These are phyloP conservation scores for Drosophila trichaetosa DNA, from an alignment of 2,888 invertebrate genomes.

Conservation along the genomic window DNA sequence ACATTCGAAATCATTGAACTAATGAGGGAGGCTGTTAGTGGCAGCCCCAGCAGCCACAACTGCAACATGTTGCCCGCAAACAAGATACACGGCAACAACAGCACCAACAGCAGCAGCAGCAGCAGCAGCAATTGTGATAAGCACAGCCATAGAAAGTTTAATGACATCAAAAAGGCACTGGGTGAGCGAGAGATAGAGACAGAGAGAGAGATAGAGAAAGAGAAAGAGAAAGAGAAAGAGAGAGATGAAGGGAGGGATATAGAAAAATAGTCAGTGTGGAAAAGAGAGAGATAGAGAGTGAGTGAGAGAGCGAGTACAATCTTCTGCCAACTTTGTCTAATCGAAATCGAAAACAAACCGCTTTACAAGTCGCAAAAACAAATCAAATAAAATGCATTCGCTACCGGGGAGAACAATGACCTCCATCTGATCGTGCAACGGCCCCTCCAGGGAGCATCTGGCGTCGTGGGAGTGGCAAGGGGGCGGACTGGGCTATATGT, in stretches of 20 bases:
- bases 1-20: conserved; percentile 69
- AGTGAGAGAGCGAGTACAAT: conserved; percentile 1
- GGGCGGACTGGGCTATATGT: conserved; percentile 22
- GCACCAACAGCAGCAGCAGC: conserved; percentile 25
- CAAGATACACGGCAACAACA: conserved; percentile 29
- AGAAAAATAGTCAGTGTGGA: background rate
- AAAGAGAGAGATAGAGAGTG: background rate
- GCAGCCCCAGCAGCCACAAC: conserved; percentile 29
- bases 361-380: conserved; percentile 42
- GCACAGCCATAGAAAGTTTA: conserved; percentile 65
- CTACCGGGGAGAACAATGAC: conserved; percentile 52
- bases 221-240: background rate
- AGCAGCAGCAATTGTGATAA: conserved; percentile 60
- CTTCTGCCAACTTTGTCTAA: conserved; percentile 61
- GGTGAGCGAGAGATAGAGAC: conserved; percentile 1
- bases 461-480: conserved; percentile 20
- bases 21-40: conserved; percentile 62
- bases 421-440: conserved; percentile 59
- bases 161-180: conserved; percentile 54
- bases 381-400: conserved; percentile 14
- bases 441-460: conserved; percentile 14
- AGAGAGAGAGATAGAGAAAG: background rate
- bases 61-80: conserved; percentile 54
- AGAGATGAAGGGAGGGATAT: background rate
- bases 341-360: conserved; percentile 68